Evolutionary conservation across 2,113 vertebrate genomes (phyloP).

Genomic region (Thunnus thynnus): DNA sequence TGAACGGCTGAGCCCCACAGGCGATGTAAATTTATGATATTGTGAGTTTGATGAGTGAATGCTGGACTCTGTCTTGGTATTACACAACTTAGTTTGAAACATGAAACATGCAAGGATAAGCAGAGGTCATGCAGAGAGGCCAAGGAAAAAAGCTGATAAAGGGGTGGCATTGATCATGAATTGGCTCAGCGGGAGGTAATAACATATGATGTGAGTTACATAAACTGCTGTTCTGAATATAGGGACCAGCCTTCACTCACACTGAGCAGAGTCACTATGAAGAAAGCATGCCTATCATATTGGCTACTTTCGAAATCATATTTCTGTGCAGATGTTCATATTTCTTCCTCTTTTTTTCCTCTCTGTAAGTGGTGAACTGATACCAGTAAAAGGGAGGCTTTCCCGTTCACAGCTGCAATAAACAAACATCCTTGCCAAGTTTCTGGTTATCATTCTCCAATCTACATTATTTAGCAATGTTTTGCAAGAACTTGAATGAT

Average conservation of each 20-base stretch:
- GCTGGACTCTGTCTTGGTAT: conserved; percentile 26
- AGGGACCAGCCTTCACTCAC: background rate
- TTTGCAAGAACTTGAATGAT: conserved; percentile 23
- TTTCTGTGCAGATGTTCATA: conserved; percentile 20
- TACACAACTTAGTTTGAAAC: conserved; percentile 41
- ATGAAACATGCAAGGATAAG: background rate
- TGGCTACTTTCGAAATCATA: conserved; percentile 3
- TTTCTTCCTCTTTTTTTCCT: conserved; percentile 1
- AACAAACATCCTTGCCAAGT: conserved; percentile 46
- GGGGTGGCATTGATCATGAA: conserved; percentile 20
- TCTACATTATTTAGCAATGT: conserved; percentile 35
- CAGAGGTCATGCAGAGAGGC: background rate
- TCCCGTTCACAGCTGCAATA: conserved; percentile 46
- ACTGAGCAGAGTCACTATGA: background rate
- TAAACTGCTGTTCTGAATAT: conserved; percentile 25
- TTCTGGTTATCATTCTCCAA: conserved; percentile 39
- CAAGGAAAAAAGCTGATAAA: conserved; percentile 10
- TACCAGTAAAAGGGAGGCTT: conserved; percentile 51
- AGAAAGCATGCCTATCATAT: conserved; percentile 15
- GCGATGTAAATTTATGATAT: conserved; percentile 30
- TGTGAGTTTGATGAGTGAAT: conserved; percentile 38
- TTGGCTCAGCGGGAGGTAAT: background rate
- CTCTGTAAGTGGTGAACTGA: conserved; percentile 14
- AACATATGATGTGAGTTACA: conserved; percentile 26
- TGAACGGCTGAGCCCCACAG: conserved; percentile 20